A percentile compares a stretch with the other conserved stretches of the same genome.
Conservation (phyloP, 2,888 invertebrate species). For the Macaria liturata region DNA sequence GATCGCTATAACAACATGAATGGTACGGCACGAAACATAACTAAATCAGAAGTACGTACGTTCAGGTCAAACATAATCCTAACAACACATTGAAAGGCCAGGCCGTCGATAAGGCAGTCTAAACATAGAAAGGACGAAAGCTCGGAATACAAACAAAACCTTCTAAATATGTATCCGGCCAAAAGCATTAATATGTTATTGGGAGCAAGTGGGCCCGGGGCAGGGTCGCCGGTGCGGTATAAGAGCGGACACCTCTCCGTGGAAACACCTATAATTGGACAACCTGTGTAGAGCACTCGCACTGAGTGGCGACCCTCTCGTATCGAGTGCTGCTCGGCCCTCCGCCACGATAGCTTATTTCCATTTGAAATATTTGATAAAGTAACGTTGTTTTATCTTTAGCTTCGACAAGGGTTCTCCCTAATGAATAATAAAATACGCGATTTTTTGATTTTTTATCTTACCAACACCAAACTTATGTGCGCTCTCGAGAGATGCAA, state of each 20-base stretch:
- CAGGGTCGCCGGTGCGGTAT: conserved; percentile 36
- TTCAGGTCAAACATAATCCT: not conserved
- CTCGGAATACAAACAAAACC: conserved; percentile 27
- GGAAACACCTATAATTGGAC: conserved; percentile 75
- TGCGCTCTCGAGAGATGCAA: too few species aligned
- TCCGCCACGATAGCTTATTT: conserved; percentile 54
- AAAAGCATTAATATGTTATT: conserved; percentile 19
- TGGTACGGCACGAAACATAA: not conserved
- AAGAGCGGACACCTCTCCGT: conserved; percentile 53
- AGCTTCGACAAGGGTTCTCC: conserved; percentile 5
- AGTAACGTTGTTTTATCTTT: conserved; percentile 7
- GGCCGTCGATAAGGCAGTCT: not conserved
- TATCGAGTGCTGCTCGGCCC: conserved; percentile 50
- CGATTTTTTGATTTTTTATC: not conserved
- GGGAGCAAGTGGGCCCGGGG: conserved; percentile 18
- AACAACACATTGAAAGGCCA: conserved; percentile 6
- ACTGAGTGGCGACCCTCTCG: conserved; percentile 72
- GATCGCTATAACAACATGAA: not conserved
- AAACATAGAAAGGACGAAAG: conserved; percentile 17
- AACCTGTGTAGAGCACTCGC: conserved; percentile 64
- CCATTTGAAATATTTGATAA: conserved; percentile 44
- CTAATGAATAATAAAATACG: conserved; percentile 12
- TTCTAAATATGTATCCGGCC: conserved; percentile 13
- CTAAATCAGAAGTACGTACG: too few species aligned
- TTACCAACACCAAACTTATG: too few species aligned